Percentiles rank a stretch among this genome's conserved stretches.
phyloP scores from a whole-genome alignment of 2,113 vertebrate species.

The Plecotus auritus region DNA sequence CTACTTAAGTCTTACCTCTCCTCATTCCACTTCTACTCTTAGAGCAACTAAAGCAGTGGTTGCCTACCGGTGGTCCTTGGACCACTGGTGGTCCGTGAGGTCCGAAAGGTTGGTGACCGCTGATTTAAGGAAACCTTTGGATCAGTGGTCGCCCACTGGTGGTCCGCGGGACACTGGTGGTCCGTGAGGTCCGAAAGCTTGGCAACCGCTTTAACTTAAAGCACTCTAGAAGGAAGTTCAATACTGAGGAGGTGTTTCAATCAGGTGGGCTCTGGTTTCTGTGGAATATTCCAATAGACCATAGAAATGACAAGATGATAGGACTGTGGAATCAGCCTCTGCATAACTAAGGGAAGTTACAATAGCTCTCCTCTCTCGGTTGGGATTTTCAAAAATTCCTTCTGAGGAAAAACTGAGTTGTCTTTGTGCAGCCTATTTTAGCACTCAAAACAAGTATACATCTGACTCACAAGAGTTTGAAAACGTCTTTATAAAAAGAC shows the following conservation, averaged over 20 bases:
- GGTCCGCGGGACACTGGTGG: too few species aligned
- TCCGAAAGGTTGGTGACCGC: too few species aligned
- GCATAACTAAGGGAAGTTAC: neutral
- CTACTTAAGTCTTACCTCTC: neutral
- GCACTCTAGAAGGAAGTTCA: neutral
- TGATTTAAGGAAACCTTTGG: too few species aligned
- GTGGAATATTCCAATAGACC: neutral
- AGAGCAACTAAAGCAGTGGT: neutral
- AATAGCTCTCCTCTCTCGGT: neutral
- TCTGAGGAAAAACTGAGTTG: neutral
- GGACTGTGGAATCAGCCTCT: neutral
- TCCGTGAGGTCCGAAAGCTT: too few species aligned
- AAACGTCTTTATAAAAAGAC: constrained; percentile 14
- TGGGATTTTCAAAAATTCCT: constrained; percentile 25
- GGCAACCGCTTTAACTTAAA: neutral
- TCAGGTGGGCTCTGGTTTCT: neutral
- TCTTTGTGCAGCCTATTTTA: neutral
- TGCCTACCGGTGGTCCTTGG: too few species aligned
- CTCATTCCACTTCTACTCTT: neutral
- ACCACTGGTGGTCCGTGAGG: too few species aligned
- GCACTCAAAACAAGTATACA: neutral
- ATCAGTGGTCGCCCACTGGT: too few species aligned
- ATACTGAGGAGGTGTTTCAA: neutral
- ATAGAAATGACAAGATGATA: neutral
- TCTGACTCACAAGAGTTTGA: neutral